Percentiles rank a stretch among this genome's conserved stretches.
phyloP scores from a whole-genome alignment of 2,797 vertebrate genomes.

The Argentina silus region DNA sequence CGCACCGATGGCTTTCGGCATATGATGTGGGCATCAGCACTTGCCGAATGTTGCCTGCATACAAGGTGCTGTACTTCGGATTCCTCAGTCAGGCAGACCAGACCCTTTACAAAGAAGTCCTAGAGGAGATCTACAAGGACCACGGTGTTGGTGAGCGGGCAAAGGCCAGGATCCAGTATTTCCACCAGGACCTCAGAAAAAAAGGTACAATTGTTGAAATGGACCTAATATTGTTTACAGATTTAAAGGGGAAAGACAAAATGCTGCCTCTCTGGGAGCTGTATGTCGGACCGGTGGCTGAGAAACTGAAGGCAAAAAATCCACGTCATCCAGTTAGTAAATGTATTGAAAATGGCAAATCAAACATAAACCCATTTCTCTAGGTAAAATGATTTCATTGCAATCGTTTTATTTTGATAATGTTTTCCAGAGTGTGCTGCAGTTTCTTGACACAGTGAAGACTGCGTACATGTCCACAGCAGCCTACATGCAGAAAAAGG shows the following conservation, averaged over 20 bases:
- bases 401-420: background rate
- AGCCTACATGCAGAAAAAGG: slow-evolving; percentile 10
- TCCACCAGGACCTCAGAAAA: slow-evolving; percentile 16
- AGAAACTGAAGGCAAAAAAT: slow-evolving; percentile 6
- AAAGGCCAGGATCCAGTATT: background rate
- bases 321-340: slow-evolving; percentile 2
- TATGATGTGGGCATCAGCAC: no score
- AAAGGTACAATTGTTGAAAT: no score
- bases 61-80: slow-evolving; percentile 19
- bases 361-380: background rate
- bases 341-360: background rate
- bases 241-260: no score
- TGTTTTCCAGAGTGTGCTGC: background rate
- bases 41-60: no score
- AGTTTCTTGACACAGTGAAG: background rate
- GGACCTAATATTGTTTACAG: no score
- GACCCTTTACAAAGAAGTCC: background rate
- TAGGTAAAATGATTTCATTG: background rate
- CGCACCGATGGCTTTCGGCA: no score
- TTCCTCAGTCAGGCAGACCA: slow-evolving; percentile 10
- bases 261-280: background rate
- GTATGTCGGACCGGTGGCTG: background rate
- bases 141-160: no score
- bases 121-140: slow-evolving; percentile 4
- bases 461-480: no score